Conservation (phyloP, 2,888 invertebrate species). For the Brachylomia viminalis region DNA sequence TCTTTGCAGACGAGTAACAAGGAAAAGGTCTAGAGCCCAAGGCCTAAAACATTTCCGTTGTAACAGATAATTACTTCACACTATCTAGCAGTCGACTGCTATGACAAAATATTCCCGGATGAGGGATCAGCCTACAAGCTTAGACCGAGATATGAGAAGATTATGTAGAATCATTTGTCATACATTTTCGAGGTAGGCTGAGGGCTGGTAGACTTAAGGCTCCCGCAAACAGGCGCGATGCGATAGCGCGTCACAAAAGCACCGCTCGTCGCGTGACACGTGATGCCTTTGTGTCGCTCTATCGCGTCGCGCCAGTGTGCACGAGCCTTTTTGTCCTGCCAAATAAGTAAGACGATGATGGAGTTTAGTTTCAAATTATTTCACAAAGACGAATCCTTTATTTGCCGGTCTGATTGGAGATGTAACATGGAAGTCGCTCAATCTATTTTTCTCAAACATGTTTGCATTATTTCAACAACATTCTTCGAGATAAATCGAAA, state of each 20-base stretch:
- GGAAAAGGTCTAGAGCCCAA: background rate
- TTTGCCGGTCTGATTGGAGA: too few species aligned
- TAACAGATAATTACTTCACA: background rate
- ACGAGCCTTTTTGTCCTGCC: background rate
- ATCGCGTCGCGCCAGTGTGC: too few species aligned
- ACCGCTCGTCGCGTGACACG: too few species aligned
- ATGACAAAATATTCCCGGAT: background rate
- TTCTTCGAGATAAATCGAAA: too few species aligned
- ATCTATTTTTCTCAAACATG: too few species aligned
- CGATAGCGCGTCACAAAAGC: too few species aligned
- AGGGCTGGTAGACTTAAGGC: background rate
- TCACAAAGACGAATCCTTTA: background rate
- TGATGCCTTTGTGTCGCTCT: too few species aligned
- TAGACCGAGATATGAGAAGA: background rate
- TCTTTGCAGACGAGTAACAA: background rate
- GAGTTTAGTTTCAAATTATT: background rate
- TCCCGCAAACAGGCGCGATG: too few species aligned
- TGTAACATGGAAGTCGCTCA: too few species aligned
- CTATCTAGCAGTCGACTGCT: background rate
- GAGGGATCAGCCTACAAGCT: background rate
- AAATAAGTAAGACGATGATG: background rate
- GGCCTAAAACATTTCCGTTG: background rate
- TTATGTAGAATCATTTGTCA: conserved; percentile 10
- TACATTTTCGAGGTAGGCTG: background rate
- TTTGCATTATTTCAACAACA: too few species aligned